A percentile compares a stretch with the other conserved stretches of the same genome.
phyloP scores from a whole-genome alignment of 2,888 invertebrate species.

The Netelia virgata region DNA sequence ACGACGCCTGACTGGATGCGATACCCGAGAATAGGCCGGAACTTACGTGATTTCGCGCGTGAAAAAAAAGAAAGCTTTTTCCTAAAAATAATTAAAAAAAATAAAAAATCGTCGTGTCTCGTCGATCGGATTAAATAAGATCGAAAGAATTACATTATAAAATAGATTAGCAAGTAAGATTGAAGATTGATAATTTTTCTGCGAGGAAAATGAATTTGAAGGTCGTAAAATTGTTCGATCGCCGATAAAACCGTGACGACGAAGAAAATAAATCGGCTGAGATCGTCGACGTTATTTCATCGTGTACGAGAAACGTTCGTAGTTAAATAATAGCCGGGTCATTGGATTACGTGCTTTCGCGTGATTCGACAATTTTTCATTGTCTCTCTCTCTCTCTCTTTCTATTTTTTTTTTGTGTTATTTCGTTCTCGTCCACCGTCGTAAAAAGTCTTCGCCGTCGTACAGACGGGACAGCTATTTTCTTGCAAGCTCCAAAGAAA shows the following conservation, averaged over 20 bases:
- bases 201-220: not conserved
- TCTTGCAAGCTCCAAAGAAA: conserved; percentile 32
- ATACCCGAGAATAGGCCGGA: not conserved
- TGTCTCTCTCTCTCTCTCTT: not conserved
- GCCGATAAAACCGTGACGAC: not conserved
- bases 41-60: not conserved
- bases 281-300: not conserved
- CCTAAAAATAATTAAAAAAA: no score
- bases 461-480: conserved; percentile 29
- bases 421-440: conserved; percentile 3
- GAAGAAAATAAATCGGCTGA: not conserved
- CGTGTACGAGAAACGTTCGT: not conserved
- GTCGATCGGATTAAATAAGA: no score
- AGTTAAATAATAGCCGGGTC: conserved; percentile 12
- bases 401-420: not conserved
- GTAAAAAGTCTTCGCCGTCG: not conserved
- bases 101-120: no score
- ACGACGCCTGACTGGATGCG: not conserved
- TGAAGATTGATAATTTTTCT: no score
- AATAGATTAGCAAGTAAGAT: no score
- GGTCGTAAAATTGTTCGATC: not conserved
- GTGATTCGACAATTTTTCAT: conserved; percentile 35
- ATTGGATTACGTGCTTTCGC: conserved; percentile 34
- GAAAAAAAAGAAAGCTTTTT: not conserved
- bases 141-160: no score